Percentiles rank a stretch among this genome's conserved stretches.
phyloP scores from a whole-genome alignment of 1,140 invertebrate genomes.

The Olivierus martensii region DNA sequence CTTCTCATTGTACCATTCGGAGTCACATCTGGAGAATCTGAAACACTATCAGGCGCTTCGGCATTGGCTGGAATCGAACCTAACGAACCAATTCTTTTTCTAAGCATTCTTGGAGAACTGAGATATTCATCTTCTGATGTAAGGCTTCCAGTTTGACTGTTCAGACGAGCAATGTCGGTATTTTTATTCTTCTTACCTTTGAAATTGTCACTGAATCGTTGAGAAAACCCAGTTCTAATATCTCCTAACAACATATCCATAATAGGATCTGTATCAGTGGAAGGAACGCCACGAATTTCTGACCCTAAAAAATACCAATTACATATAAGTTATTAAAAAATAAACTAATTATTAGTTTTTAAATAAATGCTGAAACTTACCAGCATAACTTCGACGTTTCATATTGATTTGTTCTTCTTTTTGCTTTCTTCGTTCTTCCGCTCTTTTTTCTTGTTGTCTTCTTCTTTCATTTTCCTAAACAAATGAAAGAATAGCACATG shows the following conservation, averaged over 20 bases:
- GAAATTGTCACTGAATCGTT: slow-evolving; percentile 15
- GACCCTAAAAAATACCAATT: not conserved
- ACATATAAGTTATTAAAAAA: not conserved
- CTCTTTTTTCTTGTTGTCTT: slow-evolving; percentile 63
- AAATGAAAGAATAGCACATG: not conserved
- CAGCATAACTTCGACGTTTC: slow-evolving; percentile 8
- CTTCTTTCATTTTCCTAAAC: slow-evolving; percentile 50
- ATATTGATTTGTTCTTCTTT: slow-evolving; percentile 55
- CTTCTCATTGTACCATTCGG: slow-evolving; percentile 74
- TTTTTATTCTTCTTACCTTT: not conserved
- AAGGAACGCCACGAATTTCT: not conserved
- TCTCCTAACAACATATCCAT: slow-evolving; percentile 57
- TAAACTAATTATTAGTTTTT: not conserved
- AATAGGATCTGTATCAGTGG: slow-evolving; percentile 42
- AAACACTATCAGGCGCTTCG: slow-evolving; percentile 34
- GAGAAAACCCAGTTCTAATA: slow-evolving; percentile 46
- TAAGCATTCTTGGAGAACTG: slow-evolving; percentile 35
- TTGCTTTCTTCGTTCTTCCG: slow-evolving; percentile 51
- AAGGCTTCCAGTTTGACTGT: slow-evolving; percentile 32
- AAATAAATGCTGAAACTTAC: too few relatives aligned
- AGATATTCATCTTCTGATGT: slow-evolving; percentile 36
- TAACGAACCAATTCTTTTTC: slow-evolving; percentile 30
- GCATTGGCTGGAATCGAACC: slow-evolving; percentile 12
- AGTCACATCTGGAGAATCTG: slow-evolving; percentile 52
- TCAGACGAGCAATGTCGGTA: not conserved